Evolutionary conservation across 2,797 vertebrate genomes (phyloP), one percentile per base, ranked within the genome.

Genomic region (Peromyscus aztecus): DNA sequence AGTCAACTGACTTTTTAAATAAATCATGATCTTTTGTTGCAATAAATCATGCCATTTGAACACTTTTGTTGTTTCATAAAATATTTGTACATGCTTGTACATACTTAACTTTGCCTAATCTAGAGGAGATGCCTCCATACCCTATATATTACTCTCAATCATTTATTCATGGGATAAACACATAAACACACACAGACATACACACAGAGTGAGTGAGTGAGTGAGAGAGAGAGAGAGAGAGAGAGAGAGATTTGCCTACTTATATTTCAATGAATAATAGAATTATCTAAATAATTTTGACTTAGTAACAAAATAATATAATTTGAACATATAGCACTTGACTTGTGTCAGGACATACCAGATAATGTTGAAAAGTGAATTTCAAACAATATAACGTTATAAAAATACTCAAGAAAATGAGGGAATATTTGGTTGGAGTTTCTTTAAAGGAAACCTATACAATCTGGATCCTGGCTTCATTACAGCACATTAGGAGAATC

Each of bases 121-220:
- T 16, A 1, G 9, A 27, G 4, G 23, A 67, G 27, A 7, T 10
- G 31, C 10, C 49, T 0, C 6, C 8, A 12, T 8, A 71, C 11
- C n/a, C 8, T 71, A 1, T 37, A 17, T 57, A 43, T 43, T 67
- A 19, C 13, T 83, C 4, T 40, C 43, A 55, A 21, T 73, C 7
- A n/a, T 29, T 37, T 75, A 82, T 4, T 52, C 8, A 11, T 71
- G n/a, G 3, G 2, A 59, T 6, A 23, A 6, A 59, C 19, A 61
- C 23, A 16, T 2, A 55, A 13, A 55, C 2, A 61, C 23, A 61
- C 59, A 61, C 23, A 57, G 2, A 59, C 59, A 19, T 0, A 57
- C 55, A 57, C 13, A 57, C 13, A 57, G 40, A 43, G 40, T 43
- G 23, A 63, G 61, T 23, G 17, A 59, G 57, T 23, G 17, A 59